A percentile compares a stretch with the other conserved stretches of the same genome.
Conservation (phyloP, 2,888 invertebrate genomes). For the Cataglyphis albicans region DNA sequence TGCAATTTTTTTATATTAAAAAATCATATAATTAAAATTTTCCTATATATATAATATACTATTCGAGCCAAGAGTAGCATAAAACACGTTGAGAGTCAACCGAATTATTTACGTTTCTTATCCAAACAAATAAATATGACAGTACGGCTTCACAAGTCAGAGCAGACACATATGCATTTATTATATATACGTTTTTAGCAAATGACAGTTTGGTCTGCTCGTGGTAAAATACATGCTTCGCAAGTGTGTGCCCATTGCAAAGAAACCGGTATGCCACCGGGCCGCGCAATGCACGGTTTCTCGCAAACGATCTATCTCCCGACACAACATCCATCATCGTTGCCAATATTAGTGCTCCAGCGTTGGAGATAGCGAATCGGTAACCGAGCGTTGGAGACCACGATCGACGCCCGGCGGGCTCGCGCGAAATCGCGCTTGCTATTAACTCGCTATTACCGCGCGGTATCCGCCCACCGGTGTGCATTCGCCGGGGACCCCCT, state of each 20-base stretch:
- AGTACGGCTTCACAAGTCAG: slow-evolving; percentile 15
- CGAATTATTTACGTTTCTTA: slow-evolving; percentile 31
- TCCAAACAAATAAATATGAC: slow-evolving; percentile 10
- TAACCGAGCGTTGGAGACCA: slow-evolving; percentile 46
- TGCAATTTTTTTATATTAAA: slow-evolving; percentile 2
- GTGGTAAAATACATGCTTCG: slow-evolving; percentile 12
- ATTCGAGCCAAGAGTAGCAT: neutral
- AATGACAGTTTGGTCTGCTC: slow-evolving; percentile 38
- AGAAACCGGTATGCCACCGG: slow-evolving; percentile 43
- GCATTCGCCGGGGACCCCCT: slow-evolving; percentile 30
- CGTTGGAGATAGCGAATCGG: slow-evolving; percentile 51
- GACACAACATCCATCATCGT: slow-evolving; percentile 63
- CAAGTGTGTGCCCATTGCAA: neutral
- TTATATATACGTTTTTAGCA: slow-evolving; percentile 10
- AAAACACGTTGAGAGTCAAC: neutral
- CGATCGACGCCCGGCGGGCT: slow-evolving; percentile 34
- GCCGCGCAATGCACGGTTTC: slow-evolving; percentile 68
- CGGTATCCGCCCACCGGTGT: slow-evolving; percentile 20
- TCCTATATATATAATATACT: neutral
- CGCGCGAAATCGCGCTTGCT: slow-evolving; percentile 54
- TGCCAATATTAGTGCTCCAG: slow-evolving; percentile 57
- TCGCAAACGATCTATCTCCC: slow-evolving; percentile 52
- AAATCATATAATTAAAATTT: neutral
- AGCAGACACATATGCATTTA: slow-evolving; percentile 37
- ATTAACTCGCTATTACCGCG: slow-evolving; percentile 50